A percentile compares a stretch with the other conserved stretches of the same genome.
Conservation (phyloP, 1,140 invertebrate genomes). For the Rhopalosiphum maidis region DNA sequence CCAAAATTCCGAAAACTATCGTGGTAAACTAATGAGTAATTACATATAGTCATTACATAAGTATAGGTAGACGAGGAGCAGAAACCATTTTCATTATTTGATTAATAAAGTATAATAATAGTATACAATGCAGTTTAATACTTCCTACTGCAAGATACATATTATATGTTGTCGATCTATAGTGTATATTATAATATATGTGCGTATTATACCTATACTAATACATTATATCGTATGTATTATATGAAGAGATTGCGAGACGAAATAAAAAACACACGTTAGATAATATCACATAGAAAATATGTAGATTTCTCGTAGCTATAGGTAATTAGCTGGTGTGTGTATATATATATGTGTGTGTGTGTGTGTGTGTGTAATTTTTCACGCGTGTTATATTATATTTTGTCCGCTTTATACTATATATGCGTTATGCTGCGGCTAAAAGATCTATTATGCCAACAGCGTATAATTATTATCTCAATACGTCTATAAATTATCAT, state of each 20-base stretch:
- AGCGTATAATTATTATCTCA: slow-evolving; percentile 17
- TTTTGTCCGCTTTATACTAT: neutral
- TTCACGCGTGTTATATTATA: slow-evolving; percentile 10
- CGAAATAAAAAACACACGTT: neutral
- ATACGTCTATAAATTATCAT: neutral
- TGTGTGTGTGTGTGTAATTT: neutral
- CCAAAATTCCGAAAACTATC: neutral
- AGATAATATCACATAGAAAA: neutral
- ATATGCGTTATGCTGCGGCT: neutral
- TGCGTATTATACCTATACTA: neutral
- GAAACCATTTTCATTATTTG: neutral
- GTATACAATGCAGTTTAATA: neutral
- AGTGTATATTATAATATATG: neutral
- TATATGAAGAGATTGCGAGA: neutral
- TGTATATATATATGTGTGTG: no score
- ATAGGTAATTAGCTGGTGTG: slow-evolving; percentile 5
- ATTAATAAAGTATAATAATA: neutral
- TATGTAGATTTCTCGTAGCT: neutral
- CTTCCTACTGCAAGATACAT: neutral
- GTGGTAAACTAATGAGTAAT: neutral
- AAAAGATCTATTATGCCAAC: neutral
- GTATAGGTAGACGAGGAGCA: neutral
- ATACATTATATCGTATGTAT: neutral
- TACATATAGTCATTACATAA: neutral
- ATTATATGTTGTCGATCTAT: neutral